phyloP scores from a whole-genome alignment of 2,888 invertebrate genomes.

The Agonopterix subpropinquella region DNA sequence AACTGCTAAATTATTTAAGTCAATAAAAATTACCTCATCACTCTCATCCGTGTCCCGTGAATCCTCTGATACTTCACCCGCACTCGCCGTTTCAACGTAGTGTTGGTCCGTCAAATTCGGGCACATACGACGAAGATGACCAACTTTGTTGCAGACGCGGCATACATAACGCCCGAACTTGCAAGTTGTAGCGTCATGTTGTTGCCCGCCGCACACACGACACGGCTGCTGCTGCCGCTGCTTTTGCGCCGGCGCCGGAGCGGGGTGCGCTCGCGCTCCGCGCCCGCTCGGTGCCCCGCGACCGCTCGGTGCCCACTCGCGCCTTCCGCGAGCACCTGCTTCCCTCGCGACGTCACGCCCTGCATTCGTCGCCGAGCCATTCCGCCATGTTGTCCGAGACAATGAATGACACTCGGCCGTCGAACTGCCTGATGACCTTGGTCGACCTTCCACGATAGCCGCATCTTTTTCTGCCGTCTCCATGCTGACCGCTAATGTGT shows the following conservation, averaged over 20 bases:
- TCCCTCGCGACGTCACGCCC: no score
- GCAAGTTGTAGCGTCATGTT: not conserved
- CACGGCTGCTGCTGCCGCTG: not conserved
- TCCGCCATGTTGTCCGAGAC: not conserved
- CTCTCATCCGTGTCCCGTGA: not conserved
- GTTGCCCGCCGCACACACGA: not conserved
- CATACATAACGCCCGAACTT: conserved; percentile 6
- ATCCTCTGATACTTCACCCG: no score
- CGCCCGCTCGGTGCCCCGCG: not conserved
- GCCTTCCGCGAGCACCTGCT: no score
- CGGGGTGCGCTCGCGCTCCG: not conserved
- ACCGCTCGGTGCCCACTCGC: not conserved
- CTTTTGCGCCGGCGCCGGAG: not conserved
- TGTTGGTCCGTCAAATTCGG: not conserved
- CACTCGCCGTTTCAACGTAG: not conserved
- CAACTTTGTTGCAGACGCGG: not conserved
- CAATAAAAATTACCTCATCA: not conserved
- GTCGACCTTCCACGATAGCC: no score
- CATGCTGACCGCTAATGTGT: conserved; percentile 7
- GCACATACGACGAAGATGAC: not conserved
- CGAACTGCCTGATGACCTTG: no score
- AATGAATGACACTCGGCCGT: no score
- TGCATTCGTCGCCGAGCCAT: no score
- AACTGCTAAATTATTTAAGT: not conserved
- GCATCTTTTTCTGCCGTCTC: conserved; percentile 14